Evolutionary conservation across 2,888 invertebrate genomes (phyloP), one percentile per base, ranked within the genome.

Genomic region (Amiota minor): DNA sequence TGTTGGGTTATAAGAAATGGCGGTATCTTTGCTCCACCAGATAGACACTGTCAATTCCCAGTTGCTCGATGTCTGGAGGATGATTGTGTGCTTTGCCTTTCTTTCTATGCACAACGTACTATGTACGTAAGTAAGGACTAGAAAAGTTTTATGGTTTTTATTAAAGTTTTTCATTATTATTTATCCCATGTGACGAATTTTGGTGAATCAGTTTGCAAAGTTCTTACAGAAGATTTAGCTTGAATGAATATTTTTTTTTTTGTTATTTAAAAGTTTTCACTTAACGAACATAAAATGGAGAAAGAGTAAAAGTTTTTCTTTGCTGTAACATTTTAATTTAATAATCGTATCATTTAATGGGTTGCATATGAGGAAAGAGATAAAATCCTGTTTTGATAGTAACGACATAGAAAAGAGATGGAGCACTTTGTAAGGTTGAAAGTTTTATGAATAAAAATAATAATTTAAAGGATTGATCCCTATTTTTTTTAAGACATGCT

Each of bases 111-210:
- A 8, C 3, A 2, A 2, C 2, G 4, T 35, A 35, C 35, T 35
- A 35, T 35, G 35, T 35, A 6, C 3, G 6, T 59, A 62, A 69
- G 49, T 59, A 50, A n/a, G 23, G 46, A 14, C 12, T 35, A 23
- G 23, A 16, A 53, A 16, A 53, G 53, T 53, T 53, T 14, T 16
- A 53, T 16, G 62, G 23, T 46, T 53, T 10, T 11, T 49, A 47
- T 9, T 64, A 45, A 61, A 75, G 74, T 76, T 45, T 68, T 78
- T 75, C 76, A 71, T 77, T 83, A 85, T 82, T 83, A 85, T 86
- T 85, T 86, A 84, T 87, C 87, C 86, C 86, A 85, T 82, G 86
- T 85, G 87, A 85, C 86, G 84, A 83, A 87, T 87, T 85, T 82
- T 78, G 80, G 76, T 69, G 72, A 77, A 73, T 65, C 49, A 72